Evolutionary conservation across 2,888 invertebrate species (phyloP).

Genomic region (Stramonita haemastoma): DNA sequence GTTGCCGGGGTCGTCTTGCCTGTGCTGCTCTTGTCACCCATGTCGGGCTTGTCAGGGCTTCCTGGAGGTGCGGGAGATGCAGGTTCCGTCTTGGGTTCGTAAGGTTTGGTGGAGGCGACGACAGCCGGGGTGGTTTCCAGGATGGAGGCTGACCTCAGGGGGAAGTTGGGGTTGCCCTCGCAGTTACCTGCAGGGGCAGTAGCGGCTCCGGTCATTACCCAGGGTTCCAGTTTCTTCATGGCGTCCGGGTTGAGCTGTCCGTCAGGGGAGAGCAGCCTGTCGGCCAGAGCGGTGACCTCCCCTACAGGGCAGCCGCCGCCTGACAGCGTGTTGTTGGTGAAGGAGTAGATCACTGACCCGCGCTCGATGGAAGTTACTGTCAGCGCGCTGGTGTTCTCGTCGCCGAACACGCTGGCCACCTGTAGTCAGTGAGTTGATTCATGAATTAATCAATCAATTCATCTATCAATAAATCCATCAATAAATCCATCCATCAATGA

Average conservation of each 20-base stretch:
- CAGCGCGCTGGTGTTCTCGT: constrained; percentile 85
- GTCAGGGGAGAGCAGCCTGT: constrained; percentile 72
- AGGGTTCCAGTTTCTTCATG: constrained; percentile 62
- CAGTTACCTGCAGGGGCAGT: constrained; percentile 78
- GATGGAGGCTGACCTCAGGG: constrained; percentile 49
- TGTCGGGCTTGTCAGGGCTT: background rate
- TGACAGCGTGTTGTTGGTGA: constrained; percentile 92
- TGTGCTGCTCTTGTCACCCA: constrained; percentile 4
- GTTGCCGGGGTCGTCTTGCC: constrained; percentile 21
- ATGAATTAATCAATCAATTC: background rate
- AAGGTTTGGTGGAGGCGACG: constrained; percentile 44
- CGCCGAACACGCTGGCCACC: constrained; percentile 87
- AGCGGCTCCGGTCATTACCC: constrained; percentile 56
- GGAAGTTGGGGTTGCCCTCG: constrained; percentile 60
- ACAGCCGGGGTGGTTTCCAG: constrained; percentile 34
- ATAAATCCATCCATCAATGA: too few species aligned
- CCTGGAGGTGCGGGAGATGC: background rate
- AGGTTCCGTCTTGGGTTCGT: background rate
- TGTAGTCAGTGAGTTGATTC: too few species aligned
- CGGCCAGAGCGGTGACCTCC: constrained; percentile 84
- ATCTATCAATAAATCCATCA: too few species aligned
- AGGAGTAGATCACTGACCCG: constrained; percentile 80
- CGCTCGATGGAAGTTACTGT: constrained; percentile 86
- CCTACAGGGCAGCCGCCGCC: constrained; percentile 86
- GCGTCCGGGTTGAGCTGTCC: constrained; percentile 75